These are phyloP conservation scores for Balanococcus diminutus DNA, from an alignment of 2,888 invertebrate genomes.

Conservation along the genomic window DNA sequence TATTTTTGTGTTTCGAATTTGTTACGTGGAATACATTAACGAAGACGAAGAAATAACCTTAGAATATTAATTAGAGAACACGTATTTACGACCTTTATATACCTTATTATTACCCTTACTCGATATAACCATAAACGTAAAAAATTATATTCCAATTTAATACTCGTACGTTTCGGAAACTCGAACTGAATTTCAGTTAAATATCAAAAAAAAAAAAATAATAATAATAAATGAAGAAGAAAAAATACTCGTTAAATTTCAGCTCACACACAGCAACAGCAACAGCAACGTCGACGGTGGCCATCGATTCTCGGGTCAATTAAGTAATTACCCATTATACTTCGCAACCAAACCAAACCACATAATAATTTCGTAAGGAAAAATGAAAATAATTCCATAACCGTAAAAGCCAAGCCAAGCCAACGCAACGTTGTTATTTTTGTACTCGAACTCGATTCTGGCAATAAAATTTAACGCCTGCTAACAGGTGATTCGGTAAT, in stretches of 20 bases:
- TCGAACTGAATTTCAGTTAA: too few relatives aligned
- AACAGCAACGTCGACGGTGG: neutral
- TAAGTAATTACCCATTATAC: neutral
- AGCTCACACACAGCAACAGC: too few relatives aligned
- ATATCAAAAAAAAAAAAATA: too few relatives aligned
- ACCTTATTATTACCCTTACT: neutral
- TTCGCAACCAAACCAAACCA: neutral
- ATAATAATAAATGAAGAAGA: neutral
- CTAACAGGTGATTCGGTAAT: slow-evolving; percentile 24
- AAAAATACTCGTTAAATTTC: neutral
- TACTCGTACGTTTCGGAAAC: too few relatives aligned
- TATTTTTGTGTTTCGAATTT: neutral
- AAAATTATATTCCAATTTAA: neutral
- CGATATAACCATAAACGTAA: neutral
- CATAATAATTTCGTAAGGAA: neutral
- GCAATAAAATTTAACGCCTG: slow-evolving; percentile 5
- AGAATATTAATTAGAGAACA: neutral
- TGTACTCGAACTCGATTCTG: neutral
- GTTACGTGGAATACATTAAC: neutral
- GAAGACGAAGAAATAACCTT: neutral
- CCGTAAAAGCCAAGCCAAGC: neutral
- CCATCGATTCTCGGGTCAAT: neutral
- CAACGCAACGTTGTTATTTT: slow-evolving; percentile 5
- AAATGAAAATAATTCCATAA: slow-evolving; percentile 23
- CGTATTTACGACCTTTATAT: neutral